Conservation (phyloP, 2,888 invertebrate species). For the Tortrix viridana region DNA sequence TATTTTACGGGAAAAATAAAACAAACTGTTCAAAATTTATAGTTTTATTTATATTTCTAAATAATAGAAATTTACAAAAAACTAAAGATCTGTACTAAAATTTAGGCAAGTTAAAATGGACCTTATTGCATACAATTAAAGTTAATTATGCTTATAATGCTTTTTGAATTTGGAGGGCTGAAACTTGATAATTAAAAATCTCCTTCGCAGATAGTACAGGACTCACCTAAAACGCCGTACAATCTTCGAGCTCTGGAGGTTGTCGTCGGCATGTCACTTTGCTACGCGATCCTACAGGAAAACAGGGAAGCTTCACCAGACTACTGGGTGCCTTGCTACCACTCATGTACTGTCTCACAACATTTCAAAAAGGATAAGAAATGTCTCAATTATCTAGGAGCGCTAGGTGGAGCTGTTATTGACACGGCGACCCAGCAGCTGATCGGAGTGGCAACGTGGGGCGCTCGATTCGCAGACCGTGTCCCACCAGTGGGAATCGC, state of each 20-base stretch:
- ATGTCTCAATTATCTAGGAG: constrained; percentile 14
- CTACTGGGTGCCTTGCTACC: constrained; percentile 45
- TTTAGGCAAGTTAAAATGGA: no score
- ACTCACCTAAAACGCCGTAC: no score
- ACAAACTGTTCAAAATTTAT: no score
- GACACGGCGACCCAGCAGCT: constrained; percentile 9
- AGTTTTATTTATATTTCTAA: no score
- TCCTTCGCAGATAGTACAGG: no score
- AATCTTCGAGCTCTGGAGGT: neutral
- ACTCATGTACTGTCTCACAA: neutral
- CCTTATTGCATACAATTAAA: no score
- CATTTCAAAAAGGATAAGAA: neutral
- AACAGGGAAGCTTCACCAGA: neutral
- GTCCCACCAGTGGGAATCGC: constrained; percentile 36
- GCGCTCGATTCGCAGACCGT: neutral
- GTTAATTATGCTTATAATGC: no score
- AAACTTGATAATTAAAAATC: no score
- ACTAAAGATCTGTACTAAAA: no score
- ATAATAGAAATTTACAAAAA: no score
- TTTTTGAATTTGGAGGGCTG: no score
- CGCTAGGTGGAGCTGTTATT: constrained; percentile 28
- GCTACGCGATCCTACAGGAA: neutral
- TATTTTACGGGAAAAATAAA: no score
- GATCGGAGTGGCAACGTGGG: constrained; percentile 39
- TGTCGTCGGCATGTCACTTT: neutral